Conservation (phyloP, 2,888 invertebrate species). For the Clepsis dumicolana region DNA sequence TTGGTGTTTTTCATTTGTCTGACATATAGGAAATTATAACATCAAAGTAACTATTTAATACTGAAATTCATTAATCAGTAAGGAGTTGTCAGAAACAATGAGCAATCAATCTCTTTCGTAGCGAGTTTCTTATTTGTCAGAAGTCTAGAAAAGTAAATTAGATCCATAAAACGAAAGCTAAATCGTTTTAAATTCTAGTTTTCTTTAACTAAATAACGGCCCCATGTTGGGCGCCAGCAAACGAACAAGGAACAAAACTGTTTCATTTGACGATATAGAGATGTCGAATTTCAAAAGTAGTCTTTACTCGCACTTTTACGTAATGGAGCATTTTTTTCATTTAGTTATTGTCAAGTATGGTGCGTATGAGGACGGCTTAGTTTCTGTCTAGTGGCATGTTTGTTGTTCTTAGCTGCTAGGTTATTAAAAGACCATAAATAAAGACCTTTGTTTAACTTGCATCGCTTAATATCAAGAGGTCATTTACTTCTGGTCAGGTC, state of each 20-base stretch:
- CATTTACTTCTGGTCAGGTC: constrained; percentile 24
- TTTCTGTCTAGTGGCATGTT: constrained; percentile 79
- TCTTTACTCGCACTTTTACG: constrained; percentile 43
- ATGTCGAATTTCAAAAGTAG: constrained; percentile 24
- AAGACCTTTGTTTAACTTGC: background rate
- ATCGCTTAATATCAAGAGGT: background rate
- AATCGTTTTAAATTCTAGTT: constrained; percentile 15
- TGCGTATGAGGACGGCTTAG: constrained; percentile 60
- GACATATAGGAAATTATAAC: constrained; percentile 48
- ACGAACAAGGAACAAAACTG: background rate
- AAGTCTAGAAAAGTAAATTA: constrained; percentile 23
- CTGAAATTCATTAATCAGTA: background rate
- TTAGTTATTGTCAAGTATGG: constrained; percentile 44
- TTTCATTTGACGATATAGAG: constrained; percentile 18
- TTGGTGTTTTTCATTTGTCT: constrained; percentile 61
- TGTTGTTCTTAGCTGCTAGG: constrained; percentile 72
- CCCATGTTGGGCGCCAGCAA: constrained; percentile 39
- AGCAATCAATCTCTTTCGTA: background rate
- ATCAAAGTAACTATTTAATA: background rate
- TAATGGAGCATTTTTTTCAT: constrained; percentile 34
- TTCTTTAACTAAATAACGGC: background rate
- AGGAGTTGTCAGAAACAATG: background rate
- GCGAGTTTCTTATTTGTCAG: constrained; percentile 33
- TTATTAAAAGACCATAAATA: constrained; percentile 11
- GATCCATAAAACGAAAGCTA: background rate